These are phyloP conservation scores for Bellardia pandia DNA, from an alignment of 2,888 invertebrate genomes.

Conservation along the genomic window DNA sequence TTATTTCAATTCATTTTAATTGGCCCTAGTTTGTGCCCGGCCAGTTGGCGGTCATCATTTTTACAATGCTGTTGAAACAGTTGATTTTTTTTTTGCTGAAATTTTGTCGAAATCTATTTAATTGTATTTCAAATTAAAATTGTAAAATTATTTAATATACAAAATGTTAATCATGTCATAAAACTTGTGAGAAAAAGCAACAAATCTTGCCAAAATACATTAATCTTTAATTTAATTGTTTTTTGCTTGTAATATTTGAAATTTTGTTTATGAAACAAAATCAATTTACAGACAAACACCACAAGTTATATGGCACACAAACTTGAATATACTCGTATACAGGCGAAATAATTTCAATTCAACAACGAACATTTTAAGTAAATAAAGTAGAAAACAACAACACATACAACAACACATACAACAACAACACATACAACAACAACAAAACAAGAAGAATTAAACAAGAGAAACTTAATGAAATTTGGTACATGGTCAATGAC, in stretches of 20 bases:
- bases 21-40: neutral
- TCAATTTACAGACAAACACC: slow-evolving; percentile 34
- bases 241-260: slow-evolving; percentile 1
- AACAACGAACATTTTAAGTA: slow-evolving; percentile 33
- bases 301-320: neutral
- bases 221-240: slow-evolving; percentile 3
- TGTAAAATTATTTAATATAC: slow-evolving; percentile 34
- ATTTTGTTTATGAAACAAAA: slow-evolving; percentile 52
- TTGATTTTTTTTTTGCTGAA: neutral
- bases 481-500: slow-evolving; percentile 70
- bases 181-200: slow-evolving; percentile 29
- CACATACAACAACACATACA: too few species aligned
- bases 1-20: slow-evolving; percentile 29
- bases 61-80: slow-evolving; percentile 47
- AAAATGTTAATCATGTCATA: slow-evolving; percentile 34
- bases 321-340: neutral
- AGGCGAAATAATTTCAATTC: slow-evolving; percentile 40
- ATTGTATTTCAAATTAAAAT: slow-evolving; percentile 37
- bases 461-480: slow-evolving; percentile 54
- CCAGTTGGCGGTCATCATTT: slow-evolving; percentile 13
- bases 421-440: too few species aligned
- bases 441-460: slow-evolving; percentile 16
- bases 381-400: neutral
- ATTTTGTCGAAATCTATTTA: slow-evolving; percentile 1
- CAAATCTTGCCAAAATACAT: slow-evolving; percentile 57